These are phyloP conservation scores for Acholoe squamosa DNA, from an alignment of 2,888 invertebrate genomes.

Conservation along the genomic window DNA sequence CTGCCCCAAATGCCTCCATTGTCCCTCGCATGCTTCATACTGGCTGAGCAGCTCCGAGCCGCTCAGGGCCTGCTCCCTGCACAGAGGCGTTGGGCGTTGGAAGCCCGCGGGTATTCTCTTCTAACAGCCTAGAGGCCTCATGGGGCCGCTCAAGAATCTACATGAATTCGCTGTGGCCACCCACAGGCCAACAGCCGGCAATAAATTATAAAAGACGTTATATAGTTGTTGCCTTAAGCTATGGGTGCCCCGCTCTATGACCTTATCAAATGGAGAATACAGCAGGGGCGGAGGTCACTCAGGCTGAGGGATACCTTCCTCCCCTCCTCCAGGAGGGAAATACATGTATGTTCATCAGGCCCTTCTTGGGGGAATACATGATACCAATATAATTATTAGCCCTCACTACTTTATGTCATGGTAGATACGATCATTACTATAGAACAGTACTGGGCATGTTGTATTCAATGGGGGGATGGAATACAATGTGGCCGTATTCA, in stretches of 20 bases:
- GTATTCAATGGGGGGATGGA: no score
- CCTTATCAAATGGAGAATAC: neutral
- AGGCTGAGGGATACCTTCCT: no score
- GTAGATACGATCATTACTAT: no score
- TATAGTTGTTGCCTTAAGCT: neutral
- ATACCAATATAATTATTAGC: no score
- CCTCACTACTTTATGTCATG: no score
- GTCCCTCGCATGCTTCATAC: neutral
- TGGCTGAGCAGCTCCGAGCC: neutral
- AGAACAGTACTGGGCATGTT: no score
- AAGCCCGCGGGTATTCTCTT: neutral
- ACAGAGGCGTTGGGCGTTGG: no score
- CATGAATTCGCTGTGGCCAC: neutral
- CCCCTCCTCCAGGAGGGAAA: no score
- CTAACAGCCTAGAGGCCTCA: neutral
- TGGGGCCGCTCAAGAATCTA: neutral
- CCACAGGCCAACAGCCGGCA: neutral
- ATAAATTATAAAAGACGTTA: slow-evolving; percentile 2
- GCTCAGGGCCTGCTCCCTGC: no score
- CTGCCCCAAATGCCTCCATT: neutral
- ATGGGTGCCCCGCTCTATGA: neutral
- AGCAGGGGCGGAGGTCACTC: neutral
- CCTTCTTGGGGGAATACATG: no score
- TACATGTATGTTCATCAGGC: no score
- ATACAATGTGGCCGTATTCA: no score